A percentile compares a stretch with the other conserved stretches of the same genome.
Evolutionary conservation across 2,888 invertebrate species (phyloP).

Genomic region (Eupithecia exiguata): DNA sequence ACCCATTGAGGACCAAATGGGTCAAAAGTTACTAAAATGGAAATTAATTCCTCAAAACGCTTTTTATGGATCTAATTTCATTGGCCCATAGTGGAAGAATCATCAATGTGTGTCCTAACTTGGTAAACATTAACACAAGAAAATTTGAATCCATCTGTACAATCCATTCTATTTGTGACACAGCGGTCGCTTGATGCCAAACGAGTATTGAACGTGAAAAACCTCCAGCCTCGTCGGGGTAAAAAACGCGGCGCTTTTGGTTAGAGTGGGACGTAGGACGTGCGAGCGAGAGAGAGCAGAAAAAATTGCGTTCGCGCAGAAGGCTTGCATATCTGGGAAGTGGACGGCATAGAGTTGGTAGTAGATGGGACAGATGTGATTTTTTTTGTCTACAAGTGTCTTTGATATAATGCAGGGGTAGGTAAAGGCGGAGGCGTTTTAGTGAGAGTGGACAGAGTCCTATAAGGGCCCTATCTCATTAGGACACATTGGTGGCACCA

Average conservation of each 20-base stretch:
- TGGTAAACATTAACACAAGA: neutral
- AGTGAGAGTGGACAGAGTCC: too few species aligned
- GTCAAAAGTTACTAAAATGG: too few species aligned
- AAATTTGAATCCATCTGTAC: neutral
- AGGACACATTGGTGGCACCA: too few species aligned
- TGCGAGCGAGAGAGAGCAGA: slow-evolving; percentile 54
- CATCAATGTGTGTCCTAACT: too few species aligned
- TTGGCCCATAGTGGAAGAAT: too few species aligned
- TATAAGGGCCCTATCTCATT: too few species aligned
- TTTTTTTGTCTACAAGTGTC: neutral
- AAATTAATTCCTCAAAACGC: too few species aligned
- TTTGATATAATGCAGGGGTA: neutral
- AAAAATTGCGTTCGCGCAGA: slow-evolving; percentile 69
- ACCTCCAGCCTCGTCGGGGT: slow-evolving; percentile 45
- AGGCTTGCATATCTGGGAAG: slow-evolving; percentile 69
- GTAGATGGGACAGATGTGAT: slow-evolving; percentile 33
- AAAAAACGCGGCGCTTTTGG: slow-evolving; percentile 76
- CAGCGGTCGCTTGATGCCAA: slow-evolving; percentile 20
- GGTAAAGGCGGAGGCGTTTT: too few species aligned
- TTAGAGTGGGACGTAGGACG: slow-evolving; percentile 56
- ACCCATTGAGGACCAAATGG: too few species aligned
- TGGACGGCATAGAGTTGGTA: slow-evolving; percentile 55
- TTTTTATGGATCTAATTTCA: too few species aligned
- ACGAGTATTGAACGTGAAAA: slow-evolving; percentile 53
- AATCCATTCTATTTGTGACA: slow-evolving; percentile 8